Base-by-base conservation (phyloP, 2,113 vertebrate species). In the Lophotis ruficrista region DNA sequence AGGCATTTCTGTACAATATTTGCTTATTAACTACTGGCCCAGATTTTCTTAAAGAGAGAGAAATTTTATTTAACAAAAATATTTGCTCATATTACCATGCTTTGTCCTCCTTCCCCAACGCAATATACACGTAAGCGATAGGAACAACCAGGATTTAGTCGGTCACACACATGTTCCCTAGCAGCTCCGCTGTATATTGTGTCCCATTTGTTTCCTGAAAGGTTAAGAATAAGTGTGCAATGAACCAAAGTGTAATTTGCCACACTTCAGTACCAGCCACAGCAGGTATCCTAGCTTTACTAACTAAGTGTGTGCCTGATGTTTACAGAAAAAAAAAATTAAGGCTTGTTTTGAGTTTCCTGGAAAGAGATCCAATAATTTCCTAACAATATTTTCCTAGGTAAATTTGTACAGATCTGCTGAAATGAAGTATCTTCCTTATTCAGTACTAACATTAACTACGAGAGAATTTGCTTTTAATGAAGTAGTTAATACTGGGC, bases 51-150 rank as follows among this genome's bases (percentile, higher is more conserved):
- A 54, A 31, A 73, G 37, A 65, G 22, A 81, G 20, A 66, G n/a
- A 51, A 31, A 41, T 24, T 58, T 65, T n/a, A 81, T 79, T 68
- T 43, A 61, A 80, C 53, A 48, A 83, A 91, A 90, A 69, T 4
- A 70, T 33, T 31, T 84, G 75, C 33, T 71, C 96, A 58, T 93
- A 98, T 98, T 99, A 99, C 99, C 98, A 89, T 98, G 98, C 99
- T 99, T 98, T 99, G 99, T 92, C 99, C 99, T 97, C 99, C 99
- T 93, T 99, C 99, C 92, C 98, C 99, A 89, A 98, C n/a, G 92
- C 99, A 99, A 96, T 99, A 99, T 14, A 99, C 98, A 88, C 98
- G 98, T 51, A 98, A 97, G 78, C 98, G 98, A 96, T 99, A 99
- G 80, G 97, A 98, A 93, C 96, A 98, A 94, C 99, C 99, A 3